These are phyloP conservation scores for Phoxinus dragarum DNA, from an alignment of 2,797 vertebrate genomes.

Conservation along the genomic window DNA sequence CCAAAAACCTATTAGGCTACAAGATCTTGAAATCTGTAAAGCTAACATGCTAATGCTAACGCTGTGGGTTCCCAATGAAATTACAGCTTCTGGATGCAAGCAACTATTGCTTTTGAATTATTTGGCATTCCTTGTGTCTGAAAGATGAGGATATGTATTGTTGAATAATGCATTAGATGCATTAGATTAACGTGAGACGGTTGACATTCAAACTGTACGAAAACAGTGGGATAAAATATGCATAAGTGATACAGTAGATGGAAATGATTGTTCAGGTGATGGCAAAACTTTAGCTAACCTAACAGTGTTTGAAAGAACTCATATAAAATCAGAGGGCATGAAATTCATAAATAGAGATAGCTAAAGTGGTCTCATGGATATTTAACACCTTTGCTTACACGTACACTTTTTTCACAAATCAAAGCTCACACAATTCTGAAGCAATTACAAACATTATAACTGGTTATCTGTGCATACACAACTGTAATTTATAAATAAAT, in stretches of 20 bases:
- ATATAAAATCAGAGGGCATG: neutral
- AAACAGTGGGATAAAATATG: conserved; percentile 14
- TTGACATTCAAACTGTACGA: conserved; percentile 27
- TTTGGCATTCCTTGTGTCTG: conserved; percentile 38
- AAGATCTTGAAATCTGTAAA: neutral
- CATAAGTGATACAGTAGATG: conserved; percentile 10
- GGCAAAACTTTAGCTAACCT: neutral
- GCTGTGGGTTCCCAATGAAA: neutral
- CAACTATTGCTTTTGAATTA: conserved; percentile 48
- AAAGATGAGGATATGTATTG: conserved; percentile 50
- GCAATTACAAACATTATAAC: neutral
- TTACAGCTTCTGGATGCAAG: neutral
- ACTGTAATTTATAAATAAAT: neutral
- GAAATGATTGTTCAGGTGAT: neutral
- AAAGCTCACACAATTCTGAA: neutral
- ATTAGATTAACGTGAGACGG: conserved; percentile 8
- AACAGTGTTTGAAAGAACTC: neutral
- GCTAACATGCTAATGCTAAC: conserved; percentile 5
- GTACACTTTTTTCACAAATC: neutral
- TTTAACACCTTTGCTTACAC: neutral
- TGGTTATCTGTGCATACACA: neutral
- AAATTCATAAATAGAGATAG: neutral
- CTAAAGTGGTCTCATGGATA: neutral
- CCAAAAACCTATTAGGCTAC: neutral
- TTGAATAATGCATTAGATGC: conserved; percentile 55